phyloP scores from a whole-genome alignment of 1,140 invertebrate genomes.

The Triops cancriformis region DNA sequence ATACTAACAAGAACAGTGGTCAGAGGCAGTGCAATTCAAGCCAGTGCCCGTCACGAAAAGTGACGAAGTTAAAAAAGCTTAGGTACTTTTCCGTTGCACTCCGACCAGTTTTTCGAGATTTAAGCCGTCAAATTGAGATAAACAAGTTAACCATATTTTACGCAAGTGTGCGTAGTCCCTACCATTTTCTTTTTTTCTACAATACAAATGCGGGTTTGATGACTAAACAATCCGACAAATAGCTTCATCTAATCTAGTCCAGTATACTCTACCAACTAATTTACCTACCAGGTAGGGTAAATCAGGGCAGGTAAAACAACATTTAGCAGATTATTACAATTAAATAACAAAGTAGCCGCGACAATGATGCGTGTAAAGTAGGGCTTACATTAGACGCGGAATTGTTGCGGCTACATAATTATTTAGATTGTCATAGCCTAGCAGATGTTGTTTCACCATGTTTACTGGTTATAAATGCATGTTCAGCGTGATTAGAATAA shows the following conservation, averaged over 20 bases:
- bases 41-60: background rate
- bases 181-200: background rate
- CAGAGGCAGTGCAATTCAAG: background rate
- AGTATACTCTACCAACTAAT: background rate
- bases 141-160: background rate
- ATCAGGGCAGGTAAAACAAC: too few species aligned
- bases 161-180: background rate
- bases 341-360: too few species aligned
- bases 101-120: background rate
- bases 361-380: too few species aligned
- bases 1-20: background rate
- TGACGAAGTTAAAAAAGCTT: background rate
- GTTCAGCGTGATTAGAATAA: background rate
- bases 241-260: background rate
- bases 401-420: background rate
- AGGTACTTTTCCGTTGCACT: background rate
- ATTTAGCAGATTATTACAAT: too few species aligned
- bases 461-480: background rate
- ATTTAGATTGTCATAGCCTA: background rate
- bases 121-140: background rate
- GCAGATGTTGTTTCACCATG: background rate
- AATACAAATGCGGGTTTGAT: background rate
- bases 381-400: background rate
- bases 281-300: too few species aligned
- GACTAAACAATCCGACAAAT: background rate